Evolutionary conservation across 1,140 invertebrate species (phyloP).

Genomic region (Bombus turneri): DNA sequence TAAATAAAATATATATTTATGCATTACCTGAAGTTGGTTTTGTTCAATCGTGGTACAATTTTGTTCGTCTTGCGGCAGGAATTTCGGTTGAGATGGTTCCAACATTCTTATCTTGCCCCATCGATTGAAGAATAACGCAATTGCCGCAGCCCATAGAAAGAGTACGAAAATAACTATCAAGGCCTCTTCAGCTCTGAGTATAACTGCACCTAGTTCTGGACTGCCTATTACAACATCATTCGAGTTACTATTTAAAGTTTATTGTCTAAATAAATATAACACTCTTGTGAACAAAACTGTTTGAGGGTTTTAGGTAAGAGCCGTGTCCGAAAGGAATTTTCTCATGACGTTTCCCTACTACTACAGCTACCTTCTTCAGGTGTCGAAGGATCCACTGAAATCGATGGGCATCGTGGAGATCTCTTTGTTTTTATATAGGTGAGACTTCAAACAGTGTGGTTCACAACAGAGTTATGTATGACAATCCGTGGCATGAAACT

Average conservation of each 20-base stretch:
- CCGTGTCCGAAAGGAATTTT: no score
- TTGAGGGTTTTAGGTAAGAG: no score
- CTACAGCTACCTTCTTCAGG: no score
- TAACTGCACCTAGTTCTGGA: slow-evolving; percentile 84
- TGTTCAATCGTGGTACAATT: slow-evolving; percentile 87
- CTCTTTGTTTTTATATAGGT: no score
- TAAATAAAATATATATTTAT: background rate
- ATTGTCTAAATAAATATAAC: background rate
- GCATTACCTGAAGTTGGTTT: slow-evolving; percentile 72
- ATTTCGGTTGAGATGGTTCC: slow-evolving; percentile 92
- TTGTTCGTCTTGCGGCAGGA: slow-evolving; percentile 86
- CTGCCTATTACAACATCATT: slow-evolving; percentile 72
- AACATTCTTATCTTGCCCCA: slow-evolving; percentile 94
- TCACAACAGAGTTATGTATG: no score
- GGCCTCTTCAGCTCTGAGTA: slow-evolving; percentile 88
- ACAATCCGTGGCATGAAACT: no score
- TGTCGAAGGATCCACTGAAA: no score
- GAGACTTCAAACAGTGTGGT: no score
- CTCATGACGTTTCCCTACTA: no score
- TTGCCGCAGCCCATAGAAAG: slow-evolving; percentile 89
- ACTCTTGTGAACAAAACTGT: no score
- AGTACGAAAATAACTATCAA: slow-evolving; percentile 89
- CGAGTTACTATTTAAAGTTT: background rate
- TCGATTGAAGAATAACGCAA: slow-evolving; percentile 91
- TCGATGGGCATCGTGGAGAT: no score